A percentile compares a stretch with the other conserved stretches of the same genome.
Evolutionary conservation across 2,888 invertebrate genomes (phyloP).

Genomic region (Acanthosepion lycidas): DNA sequence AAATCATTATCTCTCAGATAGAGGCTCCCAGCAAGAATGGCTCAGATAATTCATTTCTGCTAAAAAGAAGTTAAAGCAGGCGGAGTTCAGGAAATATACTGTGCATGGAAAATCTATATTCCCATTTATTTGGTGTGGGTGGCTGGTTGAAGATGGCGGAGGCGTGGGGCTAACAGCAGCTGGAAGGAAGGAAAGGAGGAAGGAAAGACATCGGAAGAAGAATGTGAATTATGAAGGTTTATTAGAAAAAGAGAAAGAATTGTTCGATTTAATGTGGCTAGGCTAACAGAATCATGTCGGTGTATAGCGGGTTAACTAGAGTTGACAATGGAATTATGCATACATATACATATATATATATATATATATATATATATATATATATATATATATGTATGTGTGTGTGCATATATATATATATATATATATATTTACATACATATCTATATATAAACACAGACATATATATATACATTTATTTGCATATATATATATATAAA

Average conservation of each 20-base stretch:
- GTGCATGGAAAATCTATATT: slow-evolving; percentile 33
- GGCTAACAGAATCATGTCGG: slow-evolving; percentile 33
- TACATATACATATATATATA: not conserved
- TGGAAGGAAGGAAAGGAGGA: slow-evolving; percentile 33
- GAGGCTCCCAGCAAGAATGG: slow-evolving; percentile 33
- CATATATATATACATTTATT: not conserved
- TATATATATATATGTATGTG: not conserved
- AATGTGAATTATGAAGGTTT: not conserved
- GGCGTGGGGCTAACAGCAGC: not conserved
- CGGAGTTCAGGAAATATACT: slow-evolving; percentile 33
- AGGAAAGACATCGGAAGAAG: not conserved
- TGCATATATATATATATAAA: not conserved
- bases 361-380: not conserved
- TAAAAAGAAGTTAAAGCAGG: not conserved
- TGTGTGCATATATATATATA: not conserved
- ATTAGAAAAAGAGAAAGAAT: slow-evolving; percentile 13
- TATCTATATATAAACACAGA: too few relatives aligned
- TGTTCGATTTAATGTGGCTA: not conserved
- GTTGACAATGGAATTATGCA: slow-evolving; percentile 14
- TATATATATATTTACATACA: not conserved
- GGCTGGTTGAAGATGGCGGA: not conserved
- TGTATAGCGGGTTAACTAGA: not conserved
- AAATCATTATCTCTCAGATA: slow-evolving; percentile 33
- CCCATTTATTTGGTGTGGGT: not conserved
- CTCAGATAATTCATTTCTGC: slow-evolving; percentile 12